Conservation (phyloP, 1,140 invertebrate genomes). For the Varroa destructor region DNA sequence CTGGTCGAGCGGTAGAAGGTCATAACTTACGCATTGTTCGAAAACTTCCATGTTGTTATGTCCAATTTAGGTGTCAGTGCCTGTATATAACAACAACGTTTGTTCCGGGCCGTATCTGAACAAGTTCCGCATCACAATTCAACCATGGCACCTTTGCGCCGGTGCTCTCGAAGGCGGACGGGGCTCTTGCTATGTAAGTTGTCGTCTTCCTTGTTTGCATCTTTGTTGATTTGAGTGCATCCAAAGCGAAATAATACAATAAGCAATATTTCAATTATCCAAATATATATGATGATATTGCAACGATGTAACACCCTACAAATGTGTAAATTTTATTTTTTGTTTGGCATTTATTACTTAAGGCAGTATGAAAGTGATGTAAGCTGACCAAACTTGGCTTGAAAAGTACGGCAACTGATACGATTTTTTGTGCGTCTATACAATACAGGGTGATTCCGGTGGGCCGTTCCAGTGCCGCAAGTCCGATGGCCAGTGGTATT, state of each 20-base stretch:
- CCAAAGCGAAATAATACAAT: too few relatives aligned
- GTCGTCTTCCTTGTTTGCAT: background rate
- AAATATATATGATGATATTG: too few relatives aligned
- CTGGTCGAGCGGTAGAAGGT: too few relatives aligned
- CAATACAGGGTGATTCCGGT: conserved; percentile 56
- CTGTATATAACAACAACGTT: conserved; percentile 5
- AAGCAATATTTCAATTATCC: too few relatives aligned
- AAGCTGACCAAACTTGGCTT: too few relatives aligned
- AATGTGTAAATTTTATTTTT: too few relatives aligned
- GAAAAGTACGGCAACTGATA: too few relatives aligned
- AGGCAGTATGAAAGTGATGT: too few relatives aligned
- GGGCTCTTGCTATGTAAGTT: conserved; percentile 33
- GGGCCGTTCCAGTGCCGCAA: conserved; percentile 49
- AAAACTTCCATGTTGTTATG: background rate
- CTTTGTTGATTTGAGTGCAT: too few relatives aligned
- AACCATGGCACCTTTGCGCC: conserved; percentile 32
- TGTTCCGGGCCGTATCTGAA: conserved; percentile 26
- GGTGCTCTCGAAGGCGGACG: conserved; percentile 32
- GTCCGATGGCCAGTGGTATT: conserved; percentile 37
- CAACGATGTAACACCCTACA: too few relatives aligned
- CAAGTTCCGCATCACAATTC: conserved; percentile 31
- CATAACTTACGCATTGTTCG: too few relatives aligned
- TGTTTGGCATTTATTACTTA: too few relatives aligned
- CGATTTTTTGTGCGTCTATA: conserved; percentile 26
- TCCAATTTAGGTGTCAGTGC: conserved; percentile 1